phyloP scores from a whole-genome alignment of 1,140 invertebrate species.

The Chymomyza costata region DNA sequence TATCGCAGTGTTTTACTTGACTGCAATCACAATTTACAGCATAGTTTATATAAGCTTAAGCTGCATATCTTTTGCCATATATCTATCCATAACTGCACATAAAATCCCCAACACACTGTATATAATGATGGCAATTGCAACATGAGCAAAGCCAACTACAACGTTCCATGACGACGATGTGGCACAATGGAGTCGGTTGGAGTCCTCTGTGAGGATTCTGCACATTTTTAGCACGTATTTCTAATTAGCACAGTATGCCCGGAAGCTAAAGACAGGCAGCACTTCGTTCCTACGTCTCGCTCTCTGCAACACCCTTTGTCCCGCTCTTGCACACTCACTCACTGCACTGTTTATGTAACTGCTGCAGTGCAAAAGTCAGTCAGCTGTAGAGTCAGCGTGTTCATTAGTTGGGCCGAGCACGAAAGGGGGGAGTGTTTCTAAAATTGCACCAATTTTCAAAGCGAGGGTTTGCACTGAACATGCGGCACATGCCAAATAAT shows the following conservation, averaged over 20 bases:
- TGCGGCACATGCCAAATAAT: slow-evolving; percentile 50
- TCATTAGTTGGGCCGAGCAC: slow-evolving; percentile 12
- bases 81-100: slow-evolving; percentile 10
- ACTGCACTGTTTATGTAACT: no score
- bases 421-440: background rate
- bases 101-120: slow-evolving; percentile 5
- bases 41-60: no score
- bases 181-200: background rate
- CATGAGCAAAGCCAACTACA: slow-evolving; percentile 15
- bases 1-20: no score
- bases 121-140: slow-evolving; percentile 23
- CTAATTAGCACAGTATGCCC: slow-evolving; percentile 52
- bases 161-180: slow-evolving; percentile 14
- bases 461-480: slow-evolving; percentile 22
- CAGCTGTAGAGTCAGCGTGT: slow-evolving; percentile 5
- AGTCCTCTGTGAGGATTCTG: slow-evolving; percentile 14
- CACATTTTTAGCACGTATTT: slow-evolving; percentile 58
- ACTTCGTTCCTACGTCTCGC: slow-evolving; percentile 8
- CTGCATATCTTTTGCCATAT: background rate
- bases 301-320: background rate
- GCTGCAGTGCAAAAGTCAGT: slow-evolving; percentile 24
- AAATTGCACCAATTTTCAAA: slow-evolving; percentile 1
- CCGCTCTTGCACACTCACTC: no score
- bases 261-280: slow-evolving; percentile 17
- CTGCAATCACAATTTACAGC: no score